Conservation (phyloP, 2,797 vertebrate species). For the Periophthalmus magnuspinnatus region DNA sequence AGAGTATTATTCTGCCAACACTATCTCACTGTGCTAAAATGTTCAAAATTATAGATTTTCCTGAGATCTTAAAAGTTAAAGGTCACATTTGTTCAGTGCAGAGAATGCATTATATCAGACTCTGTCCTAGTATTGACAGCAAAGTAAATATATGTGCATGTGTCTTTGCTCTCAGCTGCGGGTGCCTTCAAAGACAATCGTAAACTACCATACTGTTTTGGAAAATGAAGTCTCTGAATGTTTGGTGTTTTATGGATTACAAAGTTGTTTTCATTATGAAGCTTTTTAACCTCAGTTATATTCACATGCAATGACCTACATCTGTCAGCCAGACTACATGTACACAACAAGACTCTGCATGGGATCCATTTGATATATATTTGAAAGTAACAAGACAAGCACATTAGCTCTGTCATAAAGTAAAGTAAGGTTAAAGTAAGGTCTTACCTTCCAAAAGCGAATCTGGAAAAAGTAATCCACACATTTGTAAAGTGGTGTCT, state of each 20-base stretch:
- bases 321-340: background rate
- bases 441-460: no score
- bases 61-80: background rate
- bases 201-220: background rate
- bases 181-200: background rate
- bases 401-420: no score
- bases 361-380: background rate
- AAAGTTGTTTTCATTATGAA: slow-evolving; percentile 1
- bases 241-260: background rate
- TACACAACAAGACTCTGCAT: background rate
- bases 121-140: background rate
- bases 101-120: background rate
- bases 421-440: no score
- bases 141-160: background rate
- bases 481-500: no score
- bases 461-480: no score
- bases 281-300: background rate
- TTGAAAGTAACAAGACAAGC: no score
- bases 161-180: background rate
- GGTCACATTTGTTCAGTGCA: background rate
- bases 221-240: background rate
- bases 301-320: background rate
- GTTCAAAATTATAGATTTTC: background rate
- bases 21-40: background rate
- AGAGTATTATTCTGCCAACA: background rate